phyloP scores from a whole-genome alignment of 2,113 vertebrate species.

The Cavia porcellus region DNA sequence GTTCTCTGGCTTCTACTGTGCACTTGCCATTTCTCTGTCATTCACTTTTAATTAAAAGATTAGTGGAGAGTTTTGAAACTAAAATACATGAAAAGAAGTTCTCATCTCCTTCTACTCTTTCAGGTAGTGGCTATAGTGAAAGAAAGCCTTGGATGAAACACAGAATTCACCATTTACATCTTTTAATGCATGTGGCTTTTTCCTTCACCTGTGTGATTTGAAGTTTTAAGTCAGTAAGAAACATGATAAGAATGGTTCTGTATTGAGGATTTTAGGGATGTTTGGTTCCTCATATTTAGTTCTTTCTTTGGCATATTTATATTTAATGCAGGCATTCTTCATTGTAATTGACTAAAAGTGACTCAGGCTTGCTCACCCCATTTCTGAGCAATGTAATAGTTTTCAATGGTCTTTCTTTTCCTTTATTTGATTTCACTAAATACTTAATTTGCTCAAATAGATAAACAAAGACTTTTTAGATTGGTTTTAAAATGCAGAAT shows the following conservation, averaged over 20 bases:
- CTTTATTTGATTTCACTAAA: background rate
- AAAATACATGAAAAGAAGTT: slow-evolving; percentile 26
- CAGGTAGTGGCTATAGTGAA: slow-evolving; percentile 14
- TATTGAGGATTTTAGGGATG: background rate
- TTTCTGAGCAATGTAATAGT: background rate
- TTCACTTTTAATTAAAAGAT: slow-evolving; percentile 87
- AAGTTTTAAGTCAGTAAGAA: slow-evolving; percentile 13
- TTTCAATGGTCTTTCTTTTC: background rate
- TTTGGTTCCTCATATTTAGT: background rate
- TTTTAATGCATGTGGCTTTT: slow-evolving; percentile 25
- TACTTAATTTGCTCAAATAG: background rate
- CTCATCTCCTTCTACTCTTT: slow-evolving; percentile 42
- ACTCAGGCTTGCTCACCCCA: background rate
- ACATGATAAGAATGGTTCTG: background rate
- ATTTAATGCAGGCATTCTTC: background rate
- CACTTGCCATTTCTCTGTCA: slow-evolving; percentile 77
- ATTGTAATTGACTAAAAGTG: background rate
- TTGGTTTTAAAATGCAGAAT: background rate
- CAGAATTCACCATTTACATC: background rate
- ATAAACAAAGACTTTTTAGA: background rate
- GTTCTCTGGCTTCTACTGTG: slow-evolving; percentile 66
- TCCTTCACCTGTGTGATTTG: background rate
- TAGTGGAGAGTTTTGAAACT: slow-evolving; percentile 31
- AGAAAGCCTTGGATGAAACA: slow-evolving; percentile 43
- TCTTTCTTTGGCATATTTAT: background rate